Percentiles rank a stretch among this genome's conserved stretches.
These are phyloP conservation scores for Rhyacophila brunnea DNA, from an alignment of 1,140 invertebrate genomes.

Conservation along the genomic window DNA sequence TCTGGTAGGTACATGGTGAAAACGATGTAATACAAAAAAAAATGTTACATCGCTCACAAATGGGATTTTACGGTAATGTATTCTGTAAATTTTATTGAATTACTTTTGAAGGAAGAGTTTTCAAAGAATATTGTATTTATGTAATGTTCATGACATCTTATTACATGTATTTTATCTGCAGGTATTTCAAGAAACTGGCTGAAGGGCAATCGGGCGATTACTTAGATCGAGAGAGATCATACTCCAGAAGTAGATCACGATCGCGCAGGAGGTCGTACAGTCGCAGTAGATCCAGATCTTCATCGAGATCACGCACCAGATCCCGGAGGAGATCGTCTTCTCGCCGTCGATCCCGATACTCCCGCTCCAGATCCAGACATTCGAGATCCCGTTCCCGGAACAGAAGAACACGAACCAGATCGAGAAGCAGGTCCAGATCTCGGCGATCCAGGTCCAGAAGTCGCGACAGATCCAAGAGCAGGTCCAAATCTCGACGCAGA, in stretches of 20 bases:
- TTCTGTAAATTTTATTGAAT: no score
- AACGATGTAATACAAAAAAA: no score
- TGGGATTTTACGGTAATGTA: no score
- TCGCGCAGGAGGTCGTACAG: constrained; percentile 48
- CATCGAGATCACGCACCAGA: constrained; percentile 40
- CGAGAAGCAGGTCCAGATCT: constrained; percentile 18
- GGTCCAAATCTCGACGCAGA: neutral
- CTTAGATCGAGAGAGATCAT: constrained; percentile 39
- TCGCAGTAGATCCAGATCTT: constrained; percentile 41
- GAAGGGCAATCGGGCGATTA: constrained; percentile 42
- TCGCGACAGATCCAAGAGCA: constrained; percentile 1
- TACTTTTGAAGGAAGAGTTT: no score
- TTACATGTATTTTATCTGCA: constrained; percentile 40
- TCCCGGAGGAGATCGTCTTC: constrained; percentile 31
- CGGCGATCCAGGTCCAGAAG: constrained; percentile 15
- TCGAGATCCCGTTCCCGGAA: constrained; percentile 35
- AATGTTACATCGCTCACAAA: no score
- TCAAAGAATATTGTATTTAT: no score
- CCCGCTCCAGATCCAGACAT: constrained; percentile 33
- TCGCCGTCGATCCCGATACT: constrained; percentile 27
- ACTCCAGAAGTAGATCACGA: constrained; percentile 38
- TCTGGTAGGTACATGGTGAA: no score
- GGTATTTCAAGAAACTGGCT: constrained; percentile 53
- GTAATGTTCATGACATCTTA: no score
- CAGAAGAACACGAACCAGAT: constrained; percentile 17